Base-by-base conservation (phyloP, 92 coral and sea anemone genomes). In the Isaurus tuberculatus region DNA sequence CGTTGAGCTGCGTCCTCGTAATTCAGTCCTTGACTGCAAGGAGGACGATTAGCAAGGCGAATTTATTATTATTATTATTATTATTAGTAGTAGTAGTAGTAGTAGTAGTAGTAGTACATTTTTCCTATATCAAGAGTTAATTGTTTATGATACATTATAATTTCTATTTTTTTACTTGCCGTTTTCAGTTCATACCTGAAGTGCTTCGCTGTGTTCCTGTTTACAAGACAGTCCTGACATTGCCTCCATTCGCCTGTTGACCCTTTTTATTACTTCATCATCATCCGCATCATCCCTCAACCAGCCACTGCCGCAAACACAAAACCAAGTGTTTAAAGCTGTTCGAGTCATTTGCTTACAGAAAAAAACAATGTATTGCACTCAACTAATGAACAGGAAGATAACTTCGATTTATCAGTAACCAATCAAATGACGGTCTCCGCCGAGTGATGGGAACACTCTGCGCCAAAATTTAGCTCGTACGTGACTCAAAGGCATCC, bases 151-250 rank as follows among this genome's bases (percentile, higher is more conserved):
- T n/a, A n/a, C n/a, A n/a, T n/a, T n/a, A 40, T 7, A 40, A 40
- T 37, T 37, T 37, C 43, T 37, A 9, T 37, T 37, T 37, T 40
- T 40, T 40, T 40, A 40, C 9, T 40, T 4, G 46, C 11, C 11
- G 46, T 40, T 9, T 9, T 40, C 9, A 40, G 7, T 55, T 19
- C n/a, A 19, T 60, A 84, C 82, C 82, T 77, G 82, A 9, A 77
- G 64, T 4, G n/a, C 34, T 58, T 77, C 82, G 94, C 97, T 28
- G 89, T 77, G 53, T 26, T 68, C 72, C 72, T 64, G 37, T 89
- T 87, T 85, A 3, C 94, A 79, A 14, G 89, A 83, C 34, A 77
- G 8, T 33, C 82, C 82, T 0, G 82, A 55, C 82, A 77, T 77
- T n/a, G 82, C 82, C 17, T 77, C 82, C 82, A 77, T 77, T 16